Percentiles rank a stretch among this genome's conserved stretches.
Evolutionary conservation across 2,797 vertebrate species (phyloP).

Genomic region (Syndactyla subalaris): DNA sequence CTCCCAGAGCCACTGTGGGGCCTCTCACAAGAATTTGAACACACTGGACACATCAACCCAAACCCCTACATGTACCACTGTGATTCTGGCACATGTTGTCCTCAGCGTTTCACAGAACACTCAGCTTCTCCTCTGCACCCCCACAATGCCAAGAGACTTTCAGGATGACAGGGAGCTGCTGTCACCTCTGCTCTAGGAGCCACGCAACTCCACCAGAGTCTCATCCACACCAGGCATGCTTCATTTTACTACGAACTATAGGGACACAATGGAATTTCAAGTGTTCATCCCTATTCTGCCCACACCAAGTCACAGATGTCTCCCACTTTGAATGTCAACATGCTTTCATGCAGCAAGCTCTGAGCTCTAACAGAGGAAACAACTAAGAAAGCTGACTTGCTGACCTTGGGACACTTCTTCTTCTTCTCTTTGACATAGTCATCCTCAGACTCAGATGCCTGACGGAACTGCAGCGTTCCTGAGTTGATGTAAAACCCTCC

Average conservation of each 20-base stretch:
- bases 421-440: constrained; percentile 80
- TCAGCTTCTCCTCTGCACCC: neutral
- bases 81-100: accelerated
- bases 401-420: constrained; percentile 83
- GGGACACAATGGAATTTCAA: neutral
- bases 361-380: neutral
- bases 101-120: neutral
- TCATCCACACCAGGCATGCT: neutral
- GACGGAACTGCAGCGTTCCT: constrained; percentile 89
- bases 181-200: neutral
- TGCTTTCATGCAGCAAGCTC: neutral
- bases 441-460: constrained; percentile 86
- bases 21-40: neutral
- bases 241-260: neutral
- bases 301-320: neutral
- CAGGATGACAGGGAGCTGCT: neutral
- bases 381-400: neutral
- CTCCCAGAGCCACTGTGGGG: neutral
- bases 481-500: constrained; percentile 97
- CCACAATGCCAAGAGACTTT: neutral
- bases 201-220: neutral
- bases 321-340: neutral
- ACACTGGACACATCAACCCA: neutral
- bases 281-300: neutral
- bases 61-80: neutral